Percentiles rank a stretch among this genome's conserved stretches.
Evolutionary conservation across 2,888 invertebrate species (phyloP).

Genomic region (Parasteatoda lunata): DNA sequence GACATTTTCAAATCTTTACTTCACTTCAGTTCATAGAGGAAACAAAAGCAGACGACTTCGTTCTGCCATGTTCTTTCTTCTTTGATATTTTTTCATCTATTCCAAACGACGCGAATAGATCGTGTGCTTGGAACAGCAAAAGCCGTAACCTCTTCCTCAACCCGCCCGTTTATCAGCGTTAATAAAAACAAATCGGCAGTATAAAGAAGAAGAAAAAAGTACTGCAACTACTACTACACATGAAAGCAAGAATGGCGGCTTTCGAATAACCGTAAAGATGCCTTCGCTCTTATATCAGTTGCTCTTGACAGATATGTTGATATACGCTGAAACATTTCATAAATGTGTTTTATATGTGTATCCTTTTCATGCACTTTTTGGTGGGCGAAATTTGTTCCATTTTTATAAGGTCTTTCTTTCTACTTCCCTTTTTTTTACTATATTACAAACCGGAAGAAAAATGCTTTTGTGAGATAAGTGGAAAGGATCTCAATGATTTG

Average conservation of each 20-base stretch:
- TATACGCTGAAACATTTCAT: constrained; percentile 65
- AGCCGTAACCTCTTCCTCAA: constrained; percentile 34
- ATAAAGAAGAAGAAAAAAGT: constrained; percentile 41
- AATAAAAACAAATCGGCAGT: constrained; percentile 62
- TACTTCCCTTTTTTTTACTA: too few relatives aligned
- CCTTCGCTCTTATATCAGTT: constrained; percentile 57
- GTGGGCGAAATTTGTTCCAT: background rate
- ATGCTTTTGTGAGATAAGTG: background rate
- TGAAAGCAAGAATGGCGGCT: constrained; percentile 39
- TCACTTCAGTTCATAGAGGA: constrained; percentile 28
- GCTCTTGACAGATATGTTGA: constrained; percentile 66
- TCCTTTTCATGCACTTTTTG: background rate
- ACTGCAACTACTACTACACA: constrained; percentile 35
- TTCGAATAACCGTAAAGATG: constrained; percentile 62
- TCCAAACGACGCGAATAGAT: constrained; percentile 35
- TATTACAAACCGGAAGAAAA: background rate
- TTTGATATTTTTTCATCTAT: background rate
- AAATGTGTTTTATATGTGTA: constrained; percentile 45
- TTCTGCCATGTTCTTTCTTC: background rate
- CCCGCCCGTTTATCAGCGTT: constrained; percentile 62
- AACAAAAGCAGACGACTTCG: constrained; percentile 29
- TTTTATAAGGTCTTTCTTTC: background rate
- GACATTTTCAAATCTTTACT: constrained; percentile 47
- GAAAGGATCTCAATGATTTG: background rate
- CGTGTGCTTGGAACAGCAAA: background rate